A percentile compares a stretch with the other conserved stretches of the same genome.
These are phyloP conservation scores for Crotophaga sulcirostris DNA, from an alignment of 2,113 vertebrate species.

Conservation along the genomic window DNA sequence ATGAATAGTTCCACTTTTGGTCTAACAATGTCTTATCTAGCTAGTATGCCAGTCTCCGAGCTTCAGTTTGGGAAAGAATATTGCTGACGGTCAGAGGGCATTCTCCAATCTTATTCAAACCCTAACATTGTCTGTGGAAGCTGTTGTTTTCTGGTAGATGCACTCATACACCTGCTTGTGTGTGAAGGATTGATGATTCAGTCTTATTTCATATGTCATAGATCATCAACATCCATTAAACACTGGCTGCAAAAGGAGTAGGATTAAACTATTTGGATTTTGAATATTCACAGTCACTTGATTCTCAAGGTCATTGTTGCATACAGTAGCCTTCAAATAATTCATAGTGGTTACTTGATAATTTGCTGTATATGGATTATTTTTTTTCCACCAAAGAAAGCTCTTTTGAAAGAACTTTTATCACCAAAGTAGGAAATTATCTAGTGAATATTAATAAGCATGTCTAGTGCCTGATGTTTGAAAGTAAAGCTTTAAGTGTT, in stretches of 20 bases:
- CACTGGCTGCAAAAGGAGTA: not conserved
- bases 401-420: slow-evolving; percentile 37
- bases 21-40: not conserved
- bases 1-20: not conserved
- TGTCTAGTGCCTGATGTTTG: not conserved
- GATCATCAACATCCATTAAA: not conserved
- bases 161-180: not conserved
- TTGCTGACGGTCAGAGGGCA: not conserved
- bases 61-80: not conserved
- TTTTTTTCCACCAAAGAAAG: not conserved
- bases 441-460: slow-evolving; percentile 51
- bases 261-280: slow-evolving; percentile 21
- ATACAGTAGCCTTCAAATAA: slow-evolving; percentile 35
- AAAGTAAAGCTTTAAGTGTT: slow-evolving; percentile 43
- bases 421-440: slow-evolving; percentile 31
- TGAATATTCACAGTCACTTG: slow-evolving; percentile 8
- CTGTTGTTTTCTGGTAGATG: not conserved
- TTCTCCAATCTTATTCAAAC: not conserved
- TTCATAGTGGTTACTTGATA: slow-evolving; percentile 39
- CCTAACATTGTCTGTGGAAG: not conserved
- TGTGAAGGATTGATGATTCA: not conserved
- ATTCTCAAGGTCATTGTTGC: slow-evolving; percentile 39
- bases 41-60: not conserved
- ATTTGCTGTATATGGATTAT: not conserved
- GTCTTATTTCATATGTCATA: not conserved